A percentile compares a stretch with the other conserved stretches of the same genome.
These are phyloP conservation scores for Sturnus vulgaris DNA, from an alignment of 2,113 vertebrate genomes.

Conservation along the genomic window DNA sequence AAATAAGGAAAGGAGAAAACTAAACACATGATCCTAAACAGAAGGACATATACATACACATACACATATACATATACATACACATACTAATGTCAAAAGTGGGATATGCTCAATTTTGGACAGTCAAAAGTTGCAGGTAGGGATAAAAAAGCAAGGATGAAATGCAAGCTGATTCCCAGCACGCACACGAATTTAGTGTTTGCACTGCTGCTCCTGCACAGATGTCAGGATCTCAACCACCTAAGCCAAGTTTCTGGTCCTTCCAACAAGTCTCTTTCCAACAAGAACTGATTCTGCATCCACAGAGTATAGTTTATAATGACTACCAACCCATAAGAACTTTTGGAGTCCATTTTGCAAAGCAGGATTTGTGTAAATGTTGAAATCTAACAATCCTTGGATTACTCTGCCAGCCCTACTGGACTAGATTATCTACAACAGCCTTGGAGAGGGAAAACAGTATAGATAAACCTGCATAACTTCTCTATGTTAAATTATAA, in stretches of 20 bases:
- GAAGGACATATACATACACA: background rate
- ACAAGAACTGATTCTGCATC: background rate
- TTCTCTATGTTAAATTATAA: background rate
- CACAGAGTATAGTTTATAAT: background rate
- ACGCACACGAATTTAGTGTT: rapidly evolving
- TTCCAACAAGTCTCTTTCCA: background rate
- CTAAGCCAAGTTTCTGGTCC: background rate
- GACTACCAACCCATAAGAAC: background rate
- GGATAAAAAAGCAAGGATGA: background rate
- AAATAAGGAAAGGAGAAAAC: background rate
- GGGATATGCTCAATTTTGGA: background rate
- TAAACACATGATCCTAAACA: background rate
- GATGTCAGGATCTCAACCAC: background rate
- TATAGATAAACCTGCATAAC: background rate
- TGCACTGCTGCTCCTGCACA: background rate
- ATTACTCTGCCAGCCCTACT: background rate
- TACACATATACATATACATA: no score
- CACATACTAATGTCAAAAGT: background rate
- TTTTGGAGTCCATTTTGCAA: background rate
- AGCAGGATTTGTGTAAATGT: background rate
- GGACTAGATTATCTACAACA: background rate
- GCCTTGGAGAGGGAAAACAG: background rate
- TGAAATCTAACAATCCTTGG: background rate
- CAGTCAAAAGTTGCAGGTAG: background rate
- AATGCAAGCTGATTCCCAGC: background rate